phyloP scores from a whole-genome alignment of 2,888 invertebrate species.

The Ecliptopera silaceata region DNA sequence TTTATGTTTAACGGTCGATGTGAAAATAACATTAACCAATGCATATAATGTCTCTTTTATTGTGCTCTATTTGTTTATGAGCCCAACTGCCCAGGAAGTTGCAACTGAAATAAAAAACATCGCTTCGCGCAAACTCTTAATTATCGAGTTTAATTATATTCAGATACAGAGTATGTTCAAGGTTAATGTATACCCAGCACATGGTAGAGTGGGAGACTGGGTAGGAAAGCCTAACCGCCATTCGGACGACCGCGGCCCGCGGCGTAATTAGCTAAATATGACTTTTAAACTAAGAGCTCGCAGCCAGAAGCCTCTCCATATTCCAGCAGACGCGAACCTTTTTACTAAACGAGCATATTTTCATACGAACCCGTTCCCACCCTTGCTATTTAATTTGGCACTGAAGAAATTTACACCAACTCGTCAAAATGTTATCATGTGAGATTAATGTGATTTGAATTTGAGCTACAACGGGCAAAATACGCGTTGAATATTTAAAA shows the following conservation, averaged over 20 bases:
- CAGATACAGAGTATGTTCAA: slow-evolving; percentile 39
- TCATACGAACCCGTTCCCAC: slow-evolving; percentile 50
- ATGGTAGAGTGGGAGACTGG: slow-evolving; percentile 38
- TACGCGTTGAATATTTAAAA: slow-evolving; percentile 44
- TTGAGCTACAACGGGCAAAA: slow-evolving; percentile 35
- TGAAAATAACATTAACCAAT: not conserved
- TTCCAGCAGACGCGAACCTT: slow-evolving; percentile 49
- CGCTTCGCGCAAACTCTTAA: slow-evolving; percentile 41
- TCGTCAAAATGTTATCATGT: slow-evolving; percentile 56
- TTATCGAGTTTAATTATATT: slow-evolving; percentile 50
- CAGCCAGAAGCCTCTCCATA: slow-evolving; percentile 57
- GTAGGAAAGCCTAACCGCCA: slow-evolving; percentile 44
- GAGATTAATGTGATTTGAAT: slow-evolving; percentile 51
- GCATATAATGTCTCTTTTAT: slow-evolving; percentile 30
- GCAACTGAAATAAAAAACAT: slow-evolving; percentile 31
- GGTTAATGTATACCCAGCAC: slow-evolving; percentile 15
- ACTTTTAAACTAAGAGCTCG: slow-evolving; percentile 72
- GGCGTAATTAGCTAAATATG: slow-evolving; percentile 76
- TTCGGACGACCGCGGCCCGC: slow-evolving; percentile 56
- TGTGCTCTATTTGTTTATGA: slow-evolving; percentile 35
- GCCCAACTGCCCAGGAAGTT: slow-evolving; percentile 36
- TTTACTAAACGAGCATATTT: slow-evolving; percentile 60
- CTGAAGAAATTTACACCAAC: slow-evolving; percentile 56
- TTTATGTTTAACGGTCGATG: too few species aligned
- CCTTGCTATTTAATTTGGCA: slow-evolving; percentile 53